Percentiles rank a stretch among this genome's conserved stretches.
Conservation (phyloP, 1,140 invertebrate species). For the Conus ventricosus region DNA sequence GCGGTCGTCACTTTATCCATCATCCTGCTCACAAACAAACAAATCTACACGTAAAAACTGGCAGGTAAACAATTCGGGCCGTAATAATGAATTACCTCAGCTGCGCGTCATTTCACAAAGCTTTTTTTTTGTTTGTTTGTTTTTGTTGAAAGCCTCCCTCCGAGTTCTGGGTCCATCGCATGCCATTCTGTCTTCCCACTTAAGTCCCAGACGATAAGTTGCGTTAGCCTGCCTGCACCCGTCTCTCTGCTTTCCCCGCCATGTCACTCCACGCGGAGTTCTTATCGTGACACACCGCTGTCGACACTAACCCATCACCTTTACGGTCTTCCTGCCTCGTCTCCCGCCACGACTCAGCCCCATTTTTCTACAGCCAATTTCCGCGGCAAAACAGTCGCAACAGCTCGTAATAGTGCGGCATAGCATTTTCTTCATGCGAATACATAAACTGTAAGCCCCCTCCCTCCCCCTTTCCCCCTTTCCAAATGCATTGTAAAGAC, state of each 20-base stretch:
- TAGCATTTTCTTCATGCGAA: background rate
- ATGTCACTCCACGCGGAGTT: background rate
- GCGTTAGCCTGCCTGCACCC: background rate
- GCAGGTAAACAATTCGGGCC: too few relatives aligned
- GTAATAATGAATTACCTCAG: too few relatives aligned
- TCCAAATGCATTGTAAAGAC: background rate
- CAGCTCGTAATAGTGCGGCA: background rate
- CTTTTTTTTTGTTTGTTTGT: too few relatives aligned
- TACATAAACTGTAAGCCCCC: background rate
- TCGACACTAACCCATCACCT: background rate
- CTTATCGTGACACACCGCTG: background rate
- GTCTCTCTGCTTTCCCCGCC: background rate
- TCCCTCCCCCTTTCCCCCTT: background rate
- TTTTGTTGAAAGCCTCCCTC: background rate
- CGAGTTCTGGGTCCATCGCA: too few relatives aligned
- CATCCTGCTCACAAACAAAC: too few relatives aligned
- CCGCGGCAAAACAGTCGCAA: background rate
- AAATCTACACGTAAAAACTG: too few relatives aligned
- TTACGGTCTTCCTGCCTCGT: background rate
- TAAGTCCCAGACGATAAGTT: background rate
- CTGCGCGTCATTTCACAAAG: too few relatives aligned
- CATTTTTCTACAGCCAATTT: conserved; percentile 4
- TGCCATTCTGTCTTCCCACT: too few relatives aligned
- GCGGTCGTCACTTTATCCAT: too few relatives aligned
- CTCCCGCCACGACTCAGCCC: background rate